Base-by-base conservation (phyloP, 2,888 invertebrate genomes). In the Lepidonotus clava region DNA sequence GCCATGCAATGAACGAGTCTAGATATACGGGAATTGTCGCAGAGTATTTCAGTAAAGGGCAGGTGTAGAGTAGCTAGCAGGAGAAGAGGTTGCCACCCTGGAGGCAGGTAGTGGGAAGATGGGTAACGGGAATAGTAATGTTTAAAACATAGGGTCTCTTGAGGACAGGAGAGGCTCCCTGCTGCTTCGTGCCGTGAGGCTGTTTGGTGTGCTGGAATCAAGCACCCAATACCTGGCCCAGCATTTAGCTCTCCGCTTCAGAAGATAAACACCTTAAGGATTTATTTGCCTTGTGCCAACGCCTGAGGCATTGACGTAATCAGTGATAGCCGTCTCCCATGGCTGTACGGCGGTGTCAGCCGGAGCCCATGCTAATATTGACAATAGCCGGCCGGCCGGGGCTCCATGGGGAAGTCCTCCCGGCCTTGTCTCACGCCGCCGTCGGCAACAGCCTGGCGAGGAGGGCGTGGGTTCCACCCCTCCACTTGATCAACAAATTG, bases 231-330 rank as follows among this genome's bases (percentile, higher is more conserved):
- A 5, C 24, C 28, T 32, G 28, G n/a, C 11, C 61, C 28, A 14
- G 28, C 61, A 32, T 61, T 61, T 61, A 61, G 61, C 61, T 28
- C 61, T 24, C 1, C 28, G 61, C 61, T 61, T 11, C 61, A 61
- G 61, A 61, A 61, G 28, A 61, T 61, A 61, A 61, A 61, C 61
- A 61, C 61, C 61, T 61, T 61, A 61, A n/a, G 61, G 61, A 61
- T 61, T 61, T 61, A 28, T 28, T 61, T 61, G 61, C 61, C 0
- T 28, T 28, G 61, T 61, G 24, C 28, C 61, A 2, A 11, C 28
- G 24, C 61, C 24, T 11, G 24, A 61, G 24, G n/a, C 61, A 28
- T 1, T 61, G 61, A 11, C 14, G 61, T 61, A 61, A 61, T 61
- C 61, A 61, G 61, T 61, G 61, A 61, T 61, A 61, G 61, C 61